Evolutionary conservation across 2,113 vertebrate species (phyloP).

Genomic region (Brachyhypopomus gauderio): DNA sequence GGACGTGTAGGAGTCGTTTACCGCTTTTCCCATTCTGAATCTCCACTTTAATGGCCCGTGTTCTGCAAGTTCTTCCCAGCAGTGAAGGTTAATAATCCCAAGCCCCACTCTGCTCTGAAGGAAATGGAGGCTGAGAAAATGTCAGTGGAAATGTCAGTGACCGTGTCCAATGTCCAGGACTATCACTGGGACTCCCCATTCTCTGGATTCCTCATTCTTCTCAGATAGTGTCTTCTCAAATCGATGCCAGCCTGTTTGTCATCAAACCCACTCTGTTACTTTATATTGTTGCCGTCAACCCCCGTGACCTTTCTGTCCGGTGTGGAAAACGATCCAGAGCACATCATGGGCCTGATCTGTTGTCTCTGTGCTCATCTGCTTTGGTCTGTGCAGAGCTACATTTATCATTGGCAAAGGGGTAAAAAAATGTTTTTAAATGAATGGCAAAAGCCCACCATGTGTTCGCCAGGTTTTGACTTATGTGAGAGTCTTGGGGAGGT

Average conservation of each 20-base stretch:
- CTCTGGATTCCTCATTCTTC: constrained; percentile 22
- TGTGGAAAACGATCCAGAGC: constrained; percentile 30
- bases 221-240: constrained; percentile 13
- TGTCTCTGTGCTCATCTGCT: constrained; percentile 25
- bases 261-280: constrained; percentile 42
- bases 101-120: neutral
- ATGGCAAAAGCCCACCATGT: constrained; percentile 22
- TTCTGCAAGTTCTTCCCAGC: constrained; percentile 19
- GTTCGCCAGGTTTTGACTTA: constrained; percentile 31
- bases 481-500: constrained; percentile 30
- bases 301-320: constrained; percentile 47
- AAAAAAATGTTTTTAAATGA: neutral
- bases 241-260: constrained; percentile 28
- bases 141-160: constrained; percentile 49
- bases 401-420: constrained; percentile 19
- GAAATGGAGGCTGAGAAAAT: constrained; percentile 45
- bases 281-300: constrained; percentile 49
- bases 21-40: neutral
- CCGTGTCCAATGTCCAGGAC: constrained; percentile 18
- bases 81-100: constrained; percentile 36
- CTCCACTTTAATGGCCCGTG: constrained; percentile 1
- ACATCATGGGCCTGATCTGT: constrained; percentile 46
- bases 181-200: neutral
- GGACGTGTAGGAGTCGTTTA: neutral
- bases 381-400: constrained; percentile 26